A percentile compares a stretch with the other conserved stretches of the same genome.
Conservation (phyloP, 2,888 invertebrate species). For the Calameuta pallipes region DNA sequence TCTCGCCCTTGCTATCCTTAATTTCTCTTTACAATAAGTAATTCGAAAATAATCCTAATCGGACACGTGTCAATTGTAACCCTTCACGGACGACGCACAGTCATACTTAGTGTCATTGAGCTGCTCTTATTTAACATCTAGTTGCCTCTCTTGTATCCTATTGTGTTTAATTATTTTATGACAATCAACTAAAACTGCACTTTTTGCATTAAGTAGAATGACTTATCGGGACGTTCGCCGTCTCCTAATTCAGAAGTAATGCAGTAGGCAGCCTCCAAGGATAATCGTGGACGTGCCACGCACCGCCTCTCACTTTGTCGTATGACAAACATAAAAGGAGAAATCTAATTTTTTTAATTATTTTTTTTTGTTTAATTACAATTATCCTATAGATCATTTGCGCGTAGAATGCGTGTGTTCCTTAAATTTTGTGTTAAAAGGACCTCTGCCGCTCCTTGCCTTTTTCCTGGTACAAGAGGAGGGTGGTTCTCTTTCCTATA, state of each 20-base stretch:
- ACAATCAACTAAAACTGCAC: conserved; percentile 42
- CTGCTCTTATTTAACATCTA: conserved; percentile 56
- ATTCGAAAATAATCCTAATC: too few species aligned
- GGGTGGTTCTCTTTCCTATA: too few species aligned
- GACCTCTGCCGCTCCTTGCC: too few species aligned
- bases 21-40: too few species aligned
- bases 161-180: conserved; percentile 44
- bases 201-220: conserved; percentile 34
- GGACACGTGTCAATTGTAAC: too few species aligned
- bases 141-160: conserved; percentile 42
- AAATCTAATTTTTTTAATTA: conserved; percentile 7
- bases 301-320: conserved; percentile 28
- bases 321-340: conserved; percentile 27
- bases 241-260: not conserved
- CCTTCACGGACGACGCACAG: conserved; percentile 47
- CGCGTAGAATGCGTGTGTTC: too few species aligned
- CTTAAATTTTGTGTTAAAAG: too few species aligned
- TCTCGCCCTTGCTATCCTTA: conserved; percentile 17
- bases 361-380: too few species aligned
- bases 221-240: conserved; percentile 30
- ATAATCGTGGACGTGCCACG: conserved; percentile 33
- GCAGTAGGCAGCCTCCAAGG: conserved; percentile 32
- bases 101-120: conserved; percentile 62
- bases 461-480: too few species aligned
- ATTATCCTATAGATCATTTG: too few species aligned